These are phyloP conservation scores for Bombus terrestris DNA, from an alignment of 1,140 invertebrate species.

Conservation along the genomic window DNA sequence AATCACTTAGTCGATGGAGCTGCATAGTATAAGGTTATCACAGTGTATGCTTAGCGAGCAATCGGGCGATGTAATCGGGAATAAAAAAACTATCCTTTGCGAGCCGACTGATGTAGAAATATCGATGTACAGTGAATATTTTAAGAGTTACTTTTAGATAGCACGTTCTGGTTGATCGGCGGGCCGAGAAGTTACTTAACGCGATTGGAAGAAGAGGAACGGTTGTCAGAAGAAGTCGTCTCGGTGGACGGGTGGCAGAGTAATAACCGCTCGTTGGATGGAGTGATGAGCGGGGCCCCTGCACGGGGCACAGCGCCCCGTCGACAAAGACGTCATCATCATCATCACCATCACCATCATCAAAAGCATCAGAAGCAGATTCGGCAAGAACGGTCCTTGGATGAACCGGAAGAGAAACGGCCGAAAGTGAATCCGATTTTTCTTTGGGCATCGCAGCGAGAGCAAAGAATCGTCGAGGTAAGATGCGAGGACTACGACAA, in stretches of 20 bases:
- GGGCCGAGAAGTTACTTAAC: neutral
- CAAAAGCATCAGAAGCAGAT: slow-evolving; percentile 62
- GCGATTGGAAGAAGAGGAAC: slow-evolving; percentile 5
- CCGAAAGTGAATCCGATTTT: slow-evolving; percentile 91
- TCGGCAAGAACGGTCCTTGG: slow-evolving; percentile 1
- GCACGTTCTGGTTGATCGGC: no score
- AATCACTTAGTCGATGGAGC: slow-evolving; percentile 13
- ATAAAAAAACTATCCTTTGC: neutral
- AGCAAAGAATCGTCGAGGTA: slow-evolving; percentile 90
- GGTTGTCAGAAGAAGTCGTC: slow-evolving; percentile 34
- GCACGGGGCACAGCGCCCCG: slow-evolving; percentile 80
- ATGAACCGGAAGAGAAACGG: slow-evolving; percentile 73
- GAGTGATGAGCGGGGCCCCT: slow-evolving; percentile 82
- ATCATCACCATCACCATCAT: slow-evolving; percentile 70
- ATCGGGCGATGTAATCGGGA: slow-evolving; percentile 6
- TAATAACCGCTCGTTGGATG: slow-evolving; percentile 78
- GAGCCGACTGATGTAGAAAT: neutral
- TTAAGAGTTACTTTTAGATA: neutral
- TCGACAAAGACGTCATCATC: slow-evolving; percentile 79
- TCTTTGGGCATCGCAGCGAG: slow-evolving; percentile 90
- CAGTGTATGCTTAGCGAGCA: neutral
- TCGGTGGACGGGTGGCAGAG: slow-evolving; percentile 65
- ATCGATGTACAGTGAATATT: neutral
- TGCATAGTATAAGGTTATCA: neutral
- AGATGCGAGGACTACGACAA: slow-evolving; percentile 93